Conservation (phyloP, 2,797 vertebrate genomes). For the Melanotaenia trifasciata region DNA sequence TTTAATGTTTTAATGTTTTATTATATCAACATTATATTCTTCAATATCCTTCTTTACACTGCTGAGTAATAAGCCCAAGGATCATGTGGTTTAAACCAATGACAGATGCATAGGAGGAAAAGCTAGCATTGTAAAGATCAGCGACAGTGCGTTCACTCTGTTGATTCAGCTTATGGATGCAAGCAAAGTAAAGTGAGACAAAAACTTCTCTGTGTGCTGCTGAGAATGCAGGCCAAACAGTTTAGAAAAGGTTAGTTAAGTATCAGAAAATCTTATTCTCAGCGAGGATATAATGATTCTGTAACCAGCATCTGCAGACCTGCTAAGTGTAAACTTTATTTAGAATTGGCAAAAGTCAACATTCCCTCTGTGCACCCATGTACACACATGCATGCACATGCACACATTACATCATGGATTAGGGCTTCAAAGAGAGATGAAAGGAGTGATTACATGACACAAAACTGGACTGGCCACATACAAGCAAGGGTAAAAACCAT, state of each 20-base stretch:
- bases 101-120: slow-evolving; percentile 66
- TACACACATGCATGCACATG: not conserved
- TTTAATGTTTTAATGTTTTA: not conserved
- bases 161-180: slow-evolving; percentile 42
- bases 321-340: slow-evolving; percentile 16
- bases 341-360: slow-evolving; percentile 12
- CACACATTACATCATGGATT: slow-evolving; percentile 14
- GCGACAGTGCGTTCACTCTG: slow-evolving; percentile 45
- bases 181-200: slow-evolving; percentile 33
- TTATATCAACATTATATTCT: slow-evolving; percentile 11
- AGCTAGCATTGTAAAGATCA: slow-evolving; percentile 41
- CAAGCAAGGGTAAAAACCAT: slow-evolving; percentile 22
- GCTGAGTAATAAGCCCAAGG: slow-evolving; percentile 79
- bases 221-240: slow-evolving; percentile 48
- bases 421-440: slow-evolving; percentile 20
- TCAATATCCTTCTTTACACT: slow-evolving; percentile 75
- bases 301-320: slow-evolving; percentile 15
- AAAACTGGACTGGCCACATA: not conserved
- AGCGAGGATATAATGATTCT: slow-evolving; percentile 13
- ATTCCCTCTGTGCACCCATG: slow-evolving; percentile 11
- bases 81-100: slow-evolving; percentile 68
- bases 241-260: slow-evolving; percentile 34
- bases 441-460: slow-evolving; percentile 12
- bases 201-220: slow-evolving; percentile 39
- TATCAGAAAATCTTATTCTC: slow-evolving; percentile 24